A percentile compares a stretch with the other conserved stretches of the same genome.
Conservation (phyloP, 92 coral and sea anemone species). For the Siderastrea radians region DNA sequence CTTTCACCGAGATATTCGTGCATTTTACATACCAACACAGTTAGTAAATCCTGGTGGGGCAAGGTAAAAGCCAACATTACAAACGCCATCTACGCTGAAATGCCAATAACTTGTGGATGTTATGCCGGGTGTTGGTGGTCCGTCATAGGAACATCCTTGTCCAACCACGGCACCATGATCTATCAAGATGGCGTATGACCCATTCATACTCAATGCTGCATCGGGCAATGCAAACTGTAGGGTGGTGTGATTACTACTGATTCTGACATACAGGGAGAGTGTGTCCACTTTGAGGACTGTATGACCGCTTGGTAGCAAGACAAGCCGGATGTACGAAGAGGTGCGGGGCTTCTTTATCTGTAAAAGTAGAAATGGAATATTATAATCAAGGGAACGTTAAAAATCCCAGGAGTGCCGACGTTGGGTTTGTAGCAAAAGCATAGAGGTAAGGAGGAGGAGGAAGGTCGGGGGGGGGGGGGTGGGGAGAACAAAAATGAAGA, state of each 20-base stretch:
- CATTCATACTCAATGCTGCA: conserved; percentile 64
- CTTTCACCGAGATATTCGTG: background rate
- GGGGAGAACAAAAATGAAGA: background rate
- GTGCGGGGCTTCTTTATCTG: conserved; percentile 63
- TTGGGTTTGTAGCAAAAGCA: background rate
- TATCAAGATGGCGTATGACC: conserved; percentile 56
- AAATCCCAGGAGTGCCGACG: too few relatives aligned
- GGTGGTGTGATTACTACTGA: conserved; percentile 28
- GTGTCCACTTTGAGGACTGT: conserved; percentile 60
- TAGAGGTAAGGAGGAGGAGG: background rate
- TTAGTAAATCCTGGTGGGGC: conserved; percentile 18
- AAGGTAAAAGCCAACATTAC: conserved; percentile 33
- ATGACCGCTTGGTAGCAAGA: conserved; percentile 2
- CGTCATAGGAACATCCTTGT: conserved; percentile 64
- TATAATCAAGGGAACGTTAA: background rate
- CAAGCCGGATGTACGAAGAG: conserved; percentile 55
- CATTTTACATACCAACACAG: conserved; percentile 29
- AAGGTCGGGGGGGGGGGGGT: background rate
- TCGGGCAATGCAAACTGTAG: conserved; percentile 48
- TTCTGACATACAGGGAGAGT: conserved; percentile 2
- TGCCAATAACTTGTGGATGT: conserved; percentile 29
- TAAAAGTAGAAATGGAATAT: background rate
- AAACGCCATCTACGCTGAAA: conserved; percentile 34
- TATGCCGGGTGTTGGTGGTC: conserved; percentile 72
- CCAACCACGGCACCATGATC: conserved; percentile 78